phyloP scores from a whole-genome alignment of 2,113 vertebrate genomes.

The Syrrhaptes paradoxus region DNA sequence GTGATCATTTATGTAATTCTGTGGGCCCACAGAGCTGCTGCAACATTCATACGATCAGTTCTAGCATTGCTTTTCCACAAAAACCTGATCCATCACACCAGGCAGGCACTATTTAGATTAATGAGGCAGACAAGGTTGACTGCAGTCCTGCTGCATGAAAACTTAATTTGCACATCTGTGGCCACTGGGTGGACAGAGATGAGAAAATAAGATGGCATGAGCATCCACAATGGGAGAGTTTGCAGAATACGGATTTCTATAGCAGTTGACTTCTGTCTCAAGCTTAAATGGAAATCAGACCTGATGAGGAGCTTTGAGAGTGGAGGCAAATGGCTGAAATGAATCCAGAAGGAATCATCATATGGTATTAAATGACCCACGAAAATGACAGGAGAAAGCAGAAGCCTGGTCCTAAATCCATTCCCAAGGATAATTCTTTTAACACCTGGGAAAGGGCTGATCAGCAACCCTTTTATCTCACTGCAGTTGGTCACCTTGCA shows the following conservation, averaged over 20 bases:
- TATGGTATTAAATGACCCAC: background rate
- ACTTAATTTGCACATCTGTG: background rate
- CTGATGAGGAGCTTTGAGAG: background rate
- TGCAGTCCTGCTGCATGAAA: background rate
- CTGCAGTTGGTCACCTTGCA: background rate
- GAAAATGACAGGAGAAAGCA: background rate
- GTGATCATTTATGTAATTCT: constrained; percentile 20
- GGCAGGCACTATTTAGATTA: background rate
- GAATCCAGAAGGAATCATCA: background rate
- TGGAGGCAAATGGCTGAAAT: background rate
- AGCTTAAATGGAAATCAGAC: background rate
- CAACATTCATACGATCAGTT: background rate
- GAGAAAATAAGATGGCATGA: background rate
- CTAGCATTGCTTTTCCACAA: background rate
- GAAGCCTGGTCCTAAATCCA: background rate
- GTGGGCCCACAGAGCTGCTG: background rate
- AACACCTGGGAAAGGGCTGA: background rate
- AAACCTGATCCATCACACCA: constrained; percentile 16
- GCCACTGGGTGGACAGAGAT: background rate
- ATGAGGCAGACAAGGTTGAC: background rate
- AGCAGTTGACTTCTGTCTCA: background rate
- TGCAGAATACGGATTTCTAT: background rate
- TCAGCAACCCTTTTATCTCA: background rate
- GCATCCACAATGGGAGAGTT: background rate
- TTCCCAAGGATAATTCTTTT: background rate